A percentile compares a stretch with the other conserved stretches of the same genome.
Conservation (phyloP, 2,888 invertebrate species). For the Strigamia transsilvanica region DNA sequence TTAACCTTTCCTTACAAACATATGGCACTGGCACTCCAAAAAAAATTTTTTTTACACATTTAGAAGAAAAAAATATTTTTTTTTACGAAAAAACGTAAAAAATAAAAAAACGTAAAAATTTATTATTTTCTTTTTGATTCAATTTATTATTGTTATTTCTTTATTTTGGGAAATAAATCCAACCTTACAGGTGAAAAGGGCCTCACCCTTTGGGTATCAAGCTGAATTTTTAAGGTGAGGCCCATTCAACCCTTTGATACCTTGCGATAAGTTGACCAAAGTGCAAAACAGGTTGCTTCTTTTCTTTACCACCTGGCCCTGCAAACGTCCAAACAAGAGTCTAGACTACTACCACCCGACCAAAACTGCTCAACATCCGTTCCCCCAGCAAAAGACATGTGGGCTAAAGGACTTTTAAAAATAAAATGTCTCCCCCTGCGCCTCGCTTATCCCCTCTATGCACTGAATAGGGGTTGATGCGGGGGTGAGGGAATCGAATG, state of each 20-base stretch:
- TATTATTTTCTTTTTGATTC: too few relatives aligned
- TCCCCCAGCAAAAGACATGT: slow-evolving; percentile 39
- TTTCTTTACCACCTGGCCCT: background rate
- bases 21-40: background rate
- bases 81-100: too few relatives aligned
- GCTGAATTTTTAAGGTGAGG: slow-evolving; percentile 5
- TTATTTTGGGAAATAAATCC: background rate
- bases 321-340: slow-evolving; percentile 37
- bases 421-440: slow-evolving; percentile 21
- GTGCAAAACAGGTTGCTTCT: slow-evolving; percentile 41
- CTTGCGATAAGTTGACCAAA: background rate
- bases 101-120: background rate
- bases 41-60: background rate
- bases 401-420: slow-evolving; percentile 37
- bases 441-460: background rate
- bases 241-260: slow-evolving; percentile 35
- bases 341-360: slow-evolving; percentile 39
- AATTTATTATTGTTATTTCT: too few relatives aligned
- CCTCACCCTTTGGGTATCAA: slow-evolving; percentile 15
- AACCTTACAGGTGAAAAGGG: slow-evolving; percentile 6
- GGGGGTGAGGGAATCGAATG: slow-evolving; percentile 36
- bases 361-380: slow-evolving; percentile 46
- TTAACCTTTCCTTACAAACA: slow-evolving; percentile 1
- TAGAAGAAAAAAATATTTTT: too few relatives aligned
- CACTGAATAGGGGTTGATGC: slow-evolving; percentile 38